These are phyloP conservation scores for Denticeps clupeoides DNA, from an alignment of 2,797 vertebrate species.

Conservation along the genomic window DNA sequence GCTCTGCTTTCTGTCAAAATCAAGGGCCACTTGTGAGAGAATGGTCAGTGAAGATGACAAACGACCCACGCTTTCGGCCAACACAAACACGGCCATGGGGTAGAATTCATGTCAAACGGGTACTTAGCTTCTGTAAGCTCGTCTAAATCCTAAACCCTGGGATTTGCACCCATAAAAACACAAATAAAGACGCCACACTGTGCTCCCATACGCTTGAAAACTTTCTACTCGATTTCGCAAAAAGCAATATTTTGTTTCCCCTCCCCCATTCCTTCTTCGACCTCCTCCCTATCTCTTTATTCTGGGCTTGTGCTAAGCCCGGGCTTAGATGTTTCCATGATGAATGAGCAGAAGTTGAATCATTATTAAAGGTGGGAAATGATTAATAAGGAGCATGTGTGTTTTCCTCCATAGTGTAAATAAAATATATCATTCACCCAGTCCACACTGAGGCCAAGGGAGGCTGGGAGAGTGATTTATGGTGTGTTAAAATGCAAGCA, in stretches of 20 bases:
- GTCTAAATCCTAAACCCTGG: too few species aligned
- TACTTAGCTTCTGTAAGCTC: too few species aligned
- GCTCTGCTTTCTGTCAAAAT: conserved; percentile 53
- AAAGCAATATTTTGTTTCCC: conserved; percentile 55
- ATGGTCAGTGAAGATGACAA: conserved; percentile 56
- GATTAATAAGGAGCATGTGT: conserved; percentile 79
- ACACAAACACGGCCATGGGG: conserved; percentile 55
- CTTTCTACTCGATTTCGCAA: conserved; percentile 28
- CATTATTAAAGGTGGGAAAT: conserved; percentile 78
- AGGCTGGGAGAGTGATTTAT: conserved; percentile 68
- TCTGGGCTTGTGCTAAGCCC: conserved; percentile 49
- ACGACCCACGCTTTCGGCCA: conserved; percentile 38
- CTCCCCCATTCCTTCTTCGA: conserved; percentile 29
- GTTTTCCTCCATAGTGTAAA: conserved; percentile 78
- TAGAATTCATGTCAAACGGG: too few species aligned
- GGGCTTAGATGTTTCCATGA: conserved; percentile 61
- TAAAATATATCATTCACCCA: conserved; percentile 87
- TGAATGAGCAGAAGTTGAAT: conserved; percentile 74
- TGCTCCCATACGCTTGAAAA: conserved; percentile 50
- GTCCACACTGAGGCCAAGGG: conserved; percentile 47
- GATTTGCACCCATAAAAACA: too few species aligned
- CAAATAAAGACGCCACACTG: conserved; percentile 52
- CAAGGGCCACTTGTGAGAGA: conserved; percentile 54
- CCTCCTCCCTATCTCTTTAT: conserved; percentile 26
- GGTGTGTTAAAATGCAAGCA: conserved; percentile 67